A percentile compares a stretch with the other conserved stretches of the same genome.
Evolutionary conservation across 1,140 invertebrate species (phyloP).

Genomic region (Achroia grisella): DNA sequence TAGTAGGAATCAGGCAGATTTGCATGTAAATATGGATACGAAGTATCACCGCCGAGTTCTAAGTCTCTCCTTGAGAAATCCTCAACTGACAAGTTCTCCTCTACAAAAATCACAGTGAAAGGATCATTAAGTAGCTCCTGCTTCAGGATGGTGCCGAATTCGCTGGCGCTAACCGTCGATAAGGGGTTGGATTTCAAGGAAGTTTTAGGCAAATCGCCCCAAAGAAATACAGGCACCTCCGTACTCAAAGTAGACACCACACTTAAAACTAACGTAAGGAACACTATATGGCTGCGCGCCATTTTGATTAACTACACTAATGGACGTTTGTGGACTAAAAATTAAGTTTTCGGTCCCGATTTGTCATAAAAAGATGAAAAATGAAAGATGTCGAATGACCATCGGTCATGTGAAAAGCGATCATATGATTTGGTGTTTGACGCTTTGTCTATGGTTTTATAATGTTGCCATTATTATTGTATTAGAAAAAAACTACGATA

Average conservation of each 20-base stretch:
- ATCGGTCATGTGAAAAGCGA: constrained; percentile 70
- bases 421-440: constrained; percentile 66
- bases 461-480: no score
- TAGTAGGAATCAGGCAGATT: constrained; percentile 40
- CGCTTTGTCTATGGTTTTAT: no score
- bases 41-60: constrained; percentile 31
- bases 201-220: constrained; percentile 42
- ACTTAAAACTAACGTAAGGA: constrained; percentile 55
- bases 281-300: constrained; percentile 58
- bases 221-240: constrained; percentile 55
- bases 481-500: no score
- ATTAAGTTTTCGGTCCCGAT: constrained; percentile 12
- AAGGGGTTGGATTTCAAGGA: constrained; percentile 44
- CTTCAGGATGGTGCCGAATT: constrained; percentile 39
- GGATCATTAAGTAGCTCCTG: constrained; percentile 35
- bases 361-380: constrained; percentile 54
- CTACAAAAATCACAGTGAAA: constrained; percentile 54
- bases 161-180: constrained; percentile 17
- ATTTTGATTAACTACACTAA: constrained; percentile 49
- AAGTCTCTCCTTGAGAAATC: constrained; percentile 57
- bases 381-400: constrained; percentile 51
- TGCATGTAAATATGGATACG: constrained; percentile 47
- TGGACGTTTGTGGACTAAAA: constrained; percentile 34
- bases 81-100: constrained; percentile 65
- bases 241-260: constrained; percentile 35